These are phyloP conservation scores for Diaphora mendica DNA, from an alignment of 2,888 invertebrate genomes.

Conservation along the genomic window DNA sequence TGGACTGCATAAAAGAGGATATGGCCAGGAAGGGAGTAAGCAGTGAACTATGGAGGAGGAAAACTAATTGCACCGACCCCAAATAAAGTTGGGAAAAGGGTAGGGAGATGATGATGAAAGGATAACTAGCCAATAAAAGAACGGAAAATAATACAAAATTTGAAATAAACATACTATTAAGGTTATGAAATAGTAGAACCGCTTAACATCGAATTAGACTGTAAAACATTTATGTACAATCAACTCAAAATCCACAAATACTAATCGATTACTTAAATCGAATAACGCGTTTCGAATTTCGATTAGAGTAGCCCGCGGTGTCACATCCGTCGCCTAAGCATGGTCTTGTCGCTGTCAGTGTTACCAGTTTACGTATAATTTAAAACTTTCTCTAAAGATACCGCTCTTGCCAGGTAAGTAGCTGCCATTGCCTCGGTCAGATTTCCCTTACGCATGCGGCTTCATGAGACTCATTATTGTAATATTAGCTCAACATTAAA, in stretches of 20 bases:
- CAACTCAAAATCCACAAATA: not conserved
- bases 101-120: too few relatives aligned
- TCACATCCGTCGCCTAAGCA: constrained; percentile 53
- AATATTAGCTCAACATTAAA: constrained; percentile 44
- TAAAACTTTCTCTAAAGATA: constrained; percentile 81
- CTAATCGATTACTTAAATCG: constrained; percentile 27
- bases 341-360: constrained; percentile 66
- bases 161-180: not conserved
- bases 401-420: constrained; percentile 51
- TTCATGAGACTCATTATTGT: constrained; percentile 66
- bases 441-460: constrained; percentile 75
- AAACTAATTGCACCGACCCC: too few relatives aligned
- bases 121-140: not conserved
- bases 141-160: constrained; percentile 13
- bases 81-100: too few relatives aligned
- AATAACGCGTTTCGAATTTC: constrained; percentile 28
- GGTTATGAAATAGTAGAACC: constrained; percentile 21
- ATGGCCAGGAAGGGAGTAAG: too few relatives aligned
- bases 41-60: too few relatives aligned
- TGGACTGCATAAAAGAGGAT: too few relatives aligned
- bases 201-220: constrained; percentile 5
- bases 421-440: constrained; percentile 61
- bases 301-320: constrained; percentile 24
- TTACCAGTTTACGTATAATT: constrained; percentile 82
- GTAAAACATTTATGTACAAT: constrained; percentile 9